Evolutionary conservation across 1,140 invertebrate species (phyloP), one percentile per base, ranked within the genome.

Genomic region (Microplitis demolitor): DNA sequence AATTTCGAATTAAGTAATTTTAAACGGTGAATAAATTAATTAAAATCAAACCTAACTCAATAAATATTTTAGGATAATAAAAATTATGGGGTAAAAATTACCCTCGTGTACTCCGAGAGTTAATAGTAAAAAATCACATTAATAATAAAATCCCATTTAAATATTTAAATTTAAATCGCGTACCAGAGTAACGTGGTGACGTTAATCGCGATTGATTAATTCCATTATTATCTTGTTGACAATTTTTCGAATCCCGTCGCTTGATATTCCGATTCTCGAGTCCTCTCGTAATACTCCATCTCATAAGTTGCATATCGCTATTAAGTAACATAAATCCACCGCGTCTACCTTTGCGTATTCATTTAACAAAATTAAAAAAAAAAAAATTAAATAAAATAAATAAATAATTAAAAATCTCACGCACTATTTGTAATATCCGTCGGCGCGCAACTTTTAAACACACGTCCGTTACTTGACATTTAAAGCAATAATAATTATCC

Each of bases 281-380:
- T 39, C 82, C 76, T 31, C 83, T 80, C 11, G 83, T 86, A 67
- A 87, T 87, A 76, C 85, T 87, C 85, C 85, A 87, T 77, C 84
- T 80, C 84, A 85, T 83, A 9, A 86, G 83, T 70, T 85, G 84
- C 85, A 87, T 86, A 39, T 76, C 73, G 61, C 50, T 66, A 35
- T 24, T 24, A 24, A 24, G 2, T 24, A 24, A 3, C 33, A 9
- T 6, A 24, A 24, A 58, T 58, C 9, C 4, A 8, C 11, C 3
- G 6, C 6, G 16, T 56, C 34, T 58, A 16, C 14, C 16, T 37
- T 8, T 50, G 45, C 35, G 50, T 51, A 45, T 9, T 45, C 39
- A 45, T 45, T 45, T 45, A 45, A 45, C 2, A 6, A 45, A 11
- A 4, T 2, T 5, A 39, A 39, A 45, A 45, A 45, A 45, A 45